Conservation (phyloP, 2,888 invertebrate genomes). For the Cephus pulcher region DNA sequence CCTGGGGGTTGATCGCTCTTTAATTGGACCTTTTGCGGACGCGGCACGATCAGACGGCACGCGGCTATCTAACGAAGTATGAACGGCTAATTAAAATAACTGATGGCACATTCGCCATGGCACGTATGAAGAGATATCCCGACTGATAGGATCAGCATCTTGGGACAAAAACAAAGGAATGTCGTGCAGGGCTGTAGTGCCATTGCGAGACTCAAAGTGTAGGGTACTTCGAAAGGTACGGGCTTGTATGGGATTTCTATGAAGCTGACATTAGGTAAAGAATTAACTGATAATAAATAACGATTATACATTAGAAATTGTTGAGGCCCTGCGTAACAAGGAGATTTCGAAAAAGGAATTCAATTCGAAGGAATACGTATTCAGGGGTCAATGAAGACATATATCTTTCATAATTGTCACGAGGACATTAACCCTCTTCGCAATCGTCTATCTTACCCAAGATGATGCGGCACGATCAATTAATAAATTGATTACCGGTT, state of each 20-base stretch:
- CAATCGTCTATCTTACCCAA: slow-evolving; percentile 6
- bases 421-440: slow-evolving; percentile 11
- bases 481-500: slow-evolving; percentile 23
- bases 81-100: slow-evolving; percentile 37
- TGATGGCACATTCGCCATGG: slow-evolving; percentile 22
- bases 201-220: neutral
- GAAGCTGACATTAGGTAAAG: too few species aligned
- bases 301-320: too few species aligned
- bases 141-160: slow-evolving; percentile 13
- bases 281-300: too few species aligned
- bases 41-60: slow-evolving; percentile 30
- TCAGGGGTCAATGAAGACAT: neutral
- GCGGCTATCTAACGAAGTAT: slow-evolving; percentile 24
- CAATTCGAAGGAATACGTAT: too few species aligned
- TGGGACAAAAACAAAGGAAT: slow-evolving; percentile 19
- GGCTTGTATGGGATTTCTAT: neutral
- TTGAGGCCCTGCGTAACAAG: too few species aligned
- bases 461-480: slow-evolving; percentile 14
- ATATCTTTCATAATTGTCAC: neutral
- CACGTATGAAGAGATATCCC: slow-evolving; percentile 16
- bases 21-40: slow-evolving; percentile 29
- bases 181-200: slow-evolving; percentile 10
- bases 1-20: slow-evolving; percentile 32
- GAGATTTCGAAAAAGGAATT: too few species aligned
- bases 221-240: neutral